phyloP scores from a whole-genome alignment of 2,888 invertebrate genomes.

The Corbicula japonica region DNA sequence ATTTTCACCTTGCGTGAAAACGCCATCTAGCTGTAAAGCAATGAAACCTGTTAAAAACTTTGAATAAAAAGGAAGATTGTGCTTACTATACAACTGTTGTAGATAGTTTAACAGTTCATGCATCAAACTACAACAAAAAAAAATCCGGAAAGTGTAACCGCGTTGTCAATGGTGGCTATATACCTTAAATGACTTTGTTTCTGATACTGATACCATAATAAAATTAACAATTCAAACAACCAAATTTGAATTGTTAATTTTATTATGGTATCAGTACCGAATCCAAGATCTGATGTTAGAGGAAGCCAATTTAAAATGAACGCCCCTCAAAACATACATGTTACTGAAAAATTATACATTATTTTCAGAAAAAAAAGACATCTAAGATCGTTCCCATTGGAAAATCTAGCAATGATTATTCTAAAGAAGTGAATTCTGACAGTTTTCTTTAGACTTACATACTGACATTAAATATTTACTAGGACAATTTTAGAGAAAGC shows the following conservation, averaged over 20 bases:
- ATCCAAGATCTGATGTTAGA: too few species aligned
- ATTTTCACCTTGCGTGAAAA: slow-evolving; percentile 97
- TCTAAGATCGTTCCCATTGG: too few species aligned
- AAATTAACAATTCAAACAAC: too few species aligned
- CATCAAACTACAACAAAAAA: too few species aligned
- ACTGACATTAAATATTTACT: background rate
- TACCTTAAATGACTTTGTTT: background rate
- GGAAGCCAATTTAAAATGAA: too few species aligned
- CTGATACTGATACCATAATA: background rate
- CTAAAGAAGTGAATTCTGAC: background rate
- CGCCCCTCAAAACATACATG: too few species aligned
- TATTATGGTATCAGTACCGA: too few species aligned
- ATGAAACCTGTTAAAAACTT: background rate
- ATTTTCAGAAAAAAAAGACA: too few species aligned
- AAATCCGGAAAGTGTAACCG: background rate
- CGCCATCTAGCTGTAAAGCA: slow-evolving; percentile 90
- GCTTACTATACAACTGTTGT: background rate
- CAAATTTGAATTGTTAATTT: too few species aligned
- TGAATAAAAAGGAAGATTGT: background rate
- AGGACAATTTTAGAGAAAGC: background rate
- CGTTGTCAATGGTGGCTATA: background rate
- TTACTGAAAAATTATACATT: too few species aligned
- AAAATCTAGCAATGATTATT: background rate
- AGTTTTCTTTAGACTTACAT: background rate
- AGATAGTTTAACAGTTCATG: background rate